Percentiles rank a stretch among this genome's conserved stretches.
These are phyloP conservation scores for Saccopteryx leptura DNA, from an alignment of 2,113 vertebrate species.

Conservation along the genomic window DNA sequence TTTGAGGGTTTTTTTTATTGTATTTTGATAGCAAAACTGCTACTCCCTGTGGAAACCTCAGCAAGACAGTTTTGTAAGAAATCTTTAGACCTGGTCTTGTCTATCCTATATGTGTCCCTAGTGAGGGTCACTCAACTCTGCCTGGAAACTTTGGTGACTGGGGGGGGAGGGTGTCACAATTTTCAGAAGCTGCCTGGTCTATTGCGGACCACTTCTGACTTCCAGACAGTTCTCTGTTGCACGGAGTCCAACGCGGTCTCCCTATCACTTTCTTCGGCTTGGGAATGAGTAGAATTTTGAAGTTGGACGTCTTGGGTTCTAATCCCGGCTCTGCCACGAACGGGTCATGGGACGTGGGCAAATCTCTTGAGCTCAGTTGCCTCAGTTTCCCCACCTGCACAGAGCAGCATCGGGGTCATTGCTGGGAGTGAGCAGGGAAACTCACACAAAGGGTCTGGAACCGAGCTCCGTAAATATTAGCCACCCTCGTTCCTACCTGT, in stretches of 20 bases:
- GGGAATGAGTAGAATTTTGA: not conserved
- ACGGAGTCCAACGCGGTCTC: rapidly evolving
- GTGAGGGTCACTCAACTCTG: not conserved
- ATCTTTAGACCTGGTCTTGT: not conserved
- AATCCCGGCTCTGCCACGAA: not conserved
- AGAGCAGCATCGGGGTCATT: no score
- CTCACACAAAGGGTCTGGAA: rapidly evolving
- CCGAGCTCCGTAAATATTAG: not conserved
- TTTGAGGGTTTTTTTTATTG: not conserved
- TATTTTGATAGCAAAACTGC: not conserved
- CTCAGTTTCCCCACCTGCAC: not conserved
- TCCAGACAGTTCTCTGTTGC: not conserved
- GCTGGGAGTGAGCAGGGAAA: no score
- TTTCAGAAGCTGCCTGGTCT: not conserved
- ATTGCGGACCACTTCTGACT: not conserved
- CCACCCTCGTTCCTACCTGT: no score
- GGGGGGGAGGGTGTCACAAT: not conserved
- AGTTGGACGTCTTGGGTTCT: not conserved
- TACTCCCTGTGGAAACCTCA: rapidly evolving
- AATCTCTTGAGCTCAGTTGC: rapidly evolving
- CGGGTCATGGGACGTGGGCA: not conserved
- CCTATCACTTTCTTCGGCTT: not conserved
- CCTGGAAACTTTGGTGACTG: not conserved
- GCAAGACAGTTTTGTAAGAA: not conserved
- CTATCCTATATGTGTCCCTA: rapidly evolving